Evolutionary conservation across 2,113 vertebrate genomes (phyloP).

Genomic region (Cranoglanis bouderius): DNA sequence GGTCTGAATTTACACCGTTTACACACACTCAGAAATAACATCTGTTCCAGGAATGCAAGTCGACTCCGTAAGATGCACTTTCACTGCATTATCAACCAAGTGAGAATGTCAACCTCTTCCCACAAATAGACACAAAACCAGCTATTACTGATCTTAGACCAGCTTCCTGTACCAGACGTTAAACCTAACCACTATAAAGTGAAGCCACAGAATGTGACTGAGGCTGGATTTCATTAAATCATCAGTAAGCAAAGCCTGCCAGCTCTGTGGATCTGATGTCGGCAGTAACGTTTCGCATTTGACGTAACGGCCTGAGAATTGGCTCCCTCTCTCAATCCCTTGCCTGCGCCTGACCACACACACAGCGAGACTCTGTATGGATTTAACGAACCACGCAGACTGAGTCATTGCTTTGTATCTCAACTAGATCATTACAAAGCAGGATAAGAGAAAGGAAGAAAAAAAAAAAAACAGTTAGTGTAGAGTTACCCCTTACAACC

Average conservation of each 20-base stretch:
- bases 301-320: slow-evolving; percentile 59
- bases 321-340: slow-evolving; percentile 37
- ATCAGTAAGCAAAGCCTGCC: slow-evolving; percentile 11
- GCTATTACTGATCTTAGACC: neutral
- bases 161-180: slow-evolving; percentile 16
- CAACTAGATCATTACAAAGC: slow-evolving; percentile 21
- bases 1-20: neutral
- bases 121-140: neutral
- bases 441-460: neutral
- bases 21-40: neutral
- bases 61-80: neutral
- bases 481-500: neutral
- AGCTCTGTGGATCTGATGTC: slow-evolving; percentile 42
- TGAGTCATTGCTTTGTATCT: slow-evolving; percentile 50
- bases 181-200: neutral
- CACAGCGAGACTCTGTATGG: slow-evolving; percentile 54
- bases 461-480: neutral
- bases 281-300: slow-evolving; percentile 54
- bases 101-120: neutral
- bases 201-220: neutral
- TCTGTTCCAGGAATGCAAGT: neutral
- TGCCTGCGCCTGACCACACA: slow-evolving; percentile 58
- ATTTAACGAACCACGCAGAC: slow-evolving; percentile 68
- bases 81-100: neutral
- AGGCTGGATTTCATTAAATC: slow-evolving; percentile 26